Evolutionary conservation across 2,888 invertebrate species (phyloP).

Genomic region (Ctenicera cuprea): DNA sequence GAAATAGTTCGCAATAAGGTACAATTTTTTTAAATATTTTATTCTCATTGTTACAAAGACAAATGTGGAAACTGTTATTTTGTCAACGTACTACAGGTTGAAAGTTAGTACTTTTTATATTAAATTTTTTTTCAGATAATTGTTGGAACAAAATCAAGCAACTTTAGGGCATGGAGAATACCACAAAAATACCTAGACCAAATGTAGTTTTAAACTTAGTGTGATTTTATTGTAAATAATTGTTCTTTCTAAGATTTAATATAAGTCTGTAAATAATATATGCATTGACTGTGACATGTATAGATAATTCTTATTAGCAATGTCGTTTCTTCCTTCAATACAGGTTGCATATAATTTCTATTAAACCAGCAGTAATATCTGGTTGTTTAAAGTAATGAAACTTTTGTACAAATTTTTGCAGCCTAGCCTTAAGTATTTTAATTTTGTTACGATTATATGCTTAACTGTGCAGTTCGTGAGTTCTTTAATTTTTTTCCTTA

Average conservation of each 20-base stretch:
- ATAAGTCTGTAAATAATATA: slow-evolving; percentile 3
- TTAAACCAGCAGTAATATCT: not conserved
- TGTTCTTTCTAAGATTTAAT: not conserved
- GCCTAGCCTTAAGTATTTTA: not conserved
- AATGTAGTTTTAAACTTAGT: slow-evolving; percentile 22
- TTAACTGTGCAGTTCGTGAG: not conserved
- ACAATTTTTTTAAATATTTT: slow-evolving; percentile 47
- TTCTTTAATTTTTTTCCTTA: not conserved
- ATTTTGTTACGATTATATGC: not conserved
- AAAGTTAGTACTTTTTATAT: no score
- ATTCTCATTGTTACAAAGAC: no score
- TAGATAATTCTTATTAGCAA: not conserved
- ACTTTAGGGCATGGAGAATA: slow-evolving; percentile 59
- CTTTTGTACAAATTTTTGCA: not conserved
- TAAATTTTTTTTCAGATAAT: slow-evolving; percentile 61
- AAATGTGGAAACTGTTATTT: no score
- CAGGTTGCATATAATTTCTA: not conserved
- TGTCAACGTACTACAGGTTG: no score
- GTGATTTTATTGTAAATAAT: slow-evolving; percentile 12
- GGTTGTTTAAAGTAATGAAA: not conserved
- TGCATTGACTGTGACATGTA: slow-evolving; percentile 8
- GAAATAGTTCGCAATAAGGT: slow-evolving; percentile 81
- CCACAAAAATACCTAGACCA: slow-evolving; percentile 53
- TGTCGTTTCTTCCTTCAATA: not conserved
- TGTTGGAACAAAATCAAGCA: slow-evolving; percentile 61